These are phyloP conservation scores for Epizoanthus scotinus DNA, from an alignment of 92 coral and sea anemone genomes.

Conservation along the genomic window DNA sequence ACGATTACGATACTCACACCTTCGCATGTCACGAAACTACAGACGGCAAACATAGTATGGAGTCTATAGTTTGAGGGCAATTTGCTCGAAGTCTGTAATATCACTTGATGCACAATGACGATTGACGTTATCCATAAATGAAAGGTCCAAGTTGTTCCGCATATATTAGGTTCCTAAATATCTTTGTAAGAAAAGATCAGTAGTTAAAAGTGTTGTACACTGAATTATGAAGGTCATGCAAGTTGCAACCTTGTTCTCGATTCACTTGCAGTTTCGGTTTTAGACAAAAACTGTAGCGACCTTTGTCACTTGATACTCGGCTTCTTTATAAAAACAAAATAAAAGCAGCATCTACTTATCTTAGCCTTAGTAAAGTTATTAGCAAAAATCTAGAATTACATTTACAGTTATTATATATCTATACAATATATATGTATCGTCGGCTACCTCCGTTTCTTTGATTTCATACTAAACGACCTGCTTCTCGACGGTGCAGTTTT, in stretches of 20 bases:
- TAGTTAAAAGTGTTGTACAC: neutral
- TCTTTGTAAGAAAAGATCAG: conserved; percentile 9
- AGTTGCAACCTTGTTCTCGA: neutral
- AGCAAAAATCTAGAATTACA: conserved; percentile 1
- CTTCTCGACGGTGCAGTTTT: conserved; percentile 16
- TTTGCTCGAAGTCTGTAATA: neutral
- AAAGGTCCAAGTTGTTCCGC: conserved; percentile 24
- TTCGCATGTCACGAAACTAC: neutral
- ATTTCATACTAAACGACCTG: conserved; percentile 37
- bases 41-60: neutral
- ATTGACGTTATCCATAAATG: neutral
- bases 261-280: neutral
- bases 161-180: conserved; percentile 11
- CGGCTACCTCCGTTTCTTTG: conserved; percentile 35
- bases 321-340: conserved; percentile 12
- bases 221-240: neutral
- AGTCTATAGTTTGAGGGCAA: neutral
- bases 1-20: neutral
- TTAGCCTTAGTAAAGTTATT: neutral
- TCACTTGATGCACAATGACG: neutral
- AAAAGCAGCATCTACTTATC: neutral
- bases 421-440: neutral
- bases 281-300: conserved; percentile 5
- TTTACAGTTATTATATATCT: neutral
- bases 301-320: neutral